Percentiles rank a stretch among this genome's conserved stretches.
phyloP scores from a whole-genome alignment of 2,113 vertebrate species.

The Delphinapterus leucas region DNA sequence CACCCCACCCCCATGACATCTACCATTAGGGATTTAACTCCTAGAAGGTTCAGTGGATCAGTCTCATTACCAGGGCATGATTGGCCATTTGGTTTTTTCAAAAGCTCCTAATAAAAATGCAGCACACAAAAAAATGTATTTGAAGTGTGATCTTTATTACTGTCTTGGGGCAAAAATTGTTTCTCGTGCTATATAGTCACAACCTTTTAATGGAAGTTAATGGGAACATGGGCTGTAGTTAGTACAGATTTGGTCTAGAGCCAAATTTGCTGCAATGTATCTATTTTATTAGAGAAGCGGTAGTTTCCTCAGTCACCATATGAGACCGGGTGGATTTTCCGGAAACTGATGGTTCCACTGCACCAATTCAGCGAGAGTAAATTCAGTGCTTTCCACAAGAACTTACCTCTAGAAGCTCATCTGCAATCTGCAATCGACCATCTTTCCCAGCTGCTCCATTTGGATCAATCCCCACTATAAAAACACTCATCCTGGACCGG shows the following conservation, averaged over 20 bases:
- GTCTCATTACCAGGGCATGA: not conserved
- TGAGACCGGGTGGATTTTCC: conserved; percentile 1
- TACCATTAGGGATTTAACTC: not conserved
- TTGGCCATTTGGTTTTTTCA: not conserved
- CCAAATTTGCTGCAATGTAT: not conserved
- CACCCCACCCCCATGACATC: not conserved
- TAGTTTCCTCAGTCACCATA: not conserved
- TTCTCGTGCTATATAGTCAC: not conserved
- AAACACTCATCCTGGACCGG: conserved; percentile 96
- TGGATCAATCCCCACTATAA: conserved; percentile 96
- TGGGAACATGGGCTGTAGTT: not conserved
- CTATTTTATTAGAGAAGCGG: conserved; percentile 27
- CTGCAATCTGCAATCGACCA: conserved; percentile 92
- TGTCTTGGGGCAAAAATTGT: conserved; percentile 48
- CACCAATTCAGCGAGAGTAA: not conserved
- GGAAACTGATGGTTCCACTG: not conserved
- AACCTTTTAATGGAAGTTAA: conserved; percentile 57
- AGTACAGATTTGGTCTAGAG: not conserved
- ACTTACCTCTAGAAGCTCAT: conserved; percentile 96
- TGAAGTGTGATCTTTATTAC: conserved; percentile 61
- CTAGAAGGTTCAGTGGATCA: conserved; percentile 12
- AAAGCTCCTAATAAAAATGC: conserved; percentile 52
- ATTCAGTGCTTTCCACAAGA: not conserved
- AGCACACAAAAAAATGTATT: conserved; percentile 31
- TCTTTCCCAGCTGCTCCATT: conserved; percentile 94